Base-by-base conservation (phyloP, 2,888 invertebrate genomes). In the Crepidodera aurea region DNA sequence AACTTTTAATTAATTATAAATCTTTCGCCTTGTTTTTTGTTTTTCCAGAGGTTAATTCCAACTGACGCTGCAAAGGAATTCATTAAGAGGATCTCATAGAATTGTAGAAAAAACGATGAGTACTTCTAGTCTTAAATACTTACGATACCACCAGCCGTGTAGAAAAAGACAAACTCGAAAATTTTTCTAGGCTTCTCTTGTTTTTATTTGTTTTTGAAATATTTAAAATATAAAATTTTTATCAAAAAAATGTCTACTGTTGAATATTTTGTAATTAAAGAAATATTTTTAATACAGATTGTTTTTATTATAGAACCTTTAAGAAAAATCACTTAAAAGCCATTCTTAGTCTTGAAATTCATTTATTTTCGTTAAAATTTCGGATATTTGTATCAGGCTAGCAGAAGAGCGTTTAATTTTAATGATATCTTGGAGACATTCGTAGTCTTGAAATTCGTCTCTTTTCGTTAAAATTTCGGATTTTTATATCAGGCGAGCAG, bases 11-110 rank as follows among this genome's bases (percentile, higher is more conserved):
- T n/a, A 39, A 39, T 39, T n/a, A n/a, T n/a, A n/a, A n/a, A n/a
- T n/a, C n/a, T n/a, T n/a, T n/a, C n/a, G n/a, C n/a, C n/a, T n/a
- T n/a, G n/a, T n/a, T n/a, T n/a, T n/a, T n/a, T n/a, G n/a, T n/a
- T 61, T 66, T 74, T 73, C 39, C 51, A 77, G 77, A 71, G 72
- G 66, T 63, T 77, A 2, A 72, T 77, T 18, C 77, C 77, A 18
- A 66, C 69, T 4, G 69, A 73, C 34, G 71, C 73, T 15, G 77
- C 77, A 6, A 72, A 67, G 63, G 72, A 71, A 37, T 70, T 77
- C 39, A 74, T 76, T 32, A 71, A 74, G 58, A 71, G 73, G 48
- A 71, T 75, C 44, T 67, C 72, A 6, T 65, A 68, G 34, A 55
- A 12, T 37, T 13, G 2, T 15, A 37, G 2, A 6, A 32, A 8